phyloP scores from a whole-genome alignment of 2,113 vertebrate genomes.

The Cairina moschata region DNA sequence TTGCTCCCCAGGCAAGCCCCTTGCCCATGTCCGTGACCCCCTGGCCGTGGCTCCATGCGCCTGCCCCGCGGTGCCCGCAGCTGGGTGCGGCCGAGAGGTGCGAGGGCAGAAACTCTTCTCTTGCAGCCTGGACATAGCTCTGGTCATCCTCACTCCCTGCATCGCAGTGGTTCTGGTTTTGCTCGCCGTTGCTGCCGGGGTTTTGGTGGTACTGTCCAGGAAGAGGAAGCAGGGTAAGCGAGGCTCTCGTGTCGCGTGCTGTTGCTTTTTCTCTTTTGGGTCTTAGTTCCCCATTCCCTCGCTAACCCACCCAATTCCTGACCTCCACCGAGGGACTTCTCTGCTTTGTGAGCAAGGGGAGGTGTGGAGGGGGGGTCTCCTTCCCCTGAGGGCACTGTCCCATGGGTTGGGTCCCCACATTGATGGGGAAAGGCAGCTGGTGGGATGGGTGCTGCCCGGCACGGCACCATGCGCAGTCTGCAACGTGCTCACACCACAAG shows the following conservation, averaged over 20 bases:
- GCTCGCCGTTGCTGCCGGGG: background rate
- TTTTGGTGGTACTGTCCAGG: background rate
- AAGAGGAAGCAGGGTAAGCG: constrained; percentile 19
- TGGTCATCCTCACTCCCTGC: background rate
- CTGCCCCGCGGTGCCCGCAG: fast-evolving
- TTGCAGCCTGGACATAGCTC: background rate
- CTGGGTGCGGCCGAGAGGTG: fast-evolving
- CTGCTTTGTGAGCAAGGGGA: background rate
- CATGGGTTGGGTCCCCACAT: background rate
- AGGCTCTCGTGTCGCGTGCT: background rate
- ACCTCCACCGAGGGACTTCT: background rate
- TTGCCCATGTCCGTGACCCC: background rate
- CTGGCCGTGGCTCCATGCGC: background rate
- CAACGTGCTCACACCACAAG: too few species aligned
- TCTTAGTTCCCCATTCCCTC: background rate
- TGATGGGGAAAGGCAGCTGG: background rate
- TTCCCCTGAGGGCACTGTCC: fast-evolving
- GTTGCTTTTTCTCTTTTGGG: background rate
- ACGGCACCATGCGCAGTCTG: background rate
- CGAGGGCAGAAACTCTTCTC: background rate
- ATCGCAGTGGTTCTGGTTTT: background rate
- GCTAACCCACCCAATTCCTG: background rate
- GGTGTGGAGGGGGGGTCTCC: background rate
- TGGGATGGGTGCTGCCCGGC: fast-evolving
- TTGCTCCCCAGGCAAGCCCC: background rate